phyloP scores from a whole-genome alignment of 2,888 invertebrate genomes.

The Nomada ruficornis region DNA sequence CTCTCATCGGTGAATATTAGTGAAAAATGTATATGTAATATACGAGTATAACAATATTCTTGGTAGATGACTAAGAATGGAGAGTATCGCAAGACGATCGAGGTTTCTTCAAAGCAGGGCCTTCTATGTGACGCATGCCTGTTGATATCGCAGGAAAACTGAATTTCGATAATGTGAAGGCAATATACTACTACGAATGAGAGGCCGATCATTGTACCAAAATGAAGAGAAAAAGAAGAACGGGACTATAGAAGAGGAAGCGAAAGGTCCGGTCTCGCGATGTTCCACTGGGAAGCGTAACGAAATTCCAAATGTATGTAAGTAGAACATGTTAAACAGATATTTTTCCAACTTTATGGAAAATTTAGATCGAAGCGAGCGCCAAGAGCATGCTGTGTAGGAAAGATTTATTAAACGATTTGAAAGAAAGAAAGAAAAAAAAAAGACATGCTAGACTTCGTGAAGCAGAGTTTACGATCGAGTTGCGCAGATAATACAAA shows the following conservation, averaged over 20 bases:
- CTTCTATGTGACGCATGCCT: conserved; percentile 45
- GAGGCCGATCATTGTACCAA: conserved; percentile 43
- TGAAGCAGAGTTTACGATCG: conserved; percentile 55
- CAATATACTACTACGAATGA: conserved; percentile 46
- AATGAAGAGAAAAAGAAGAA: conserved; percentile 41
- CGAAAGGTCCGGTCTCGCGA: conserved; percentile 67
- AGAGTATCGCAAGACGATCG: conserved; percentile 45
- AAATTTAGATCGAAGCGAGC: conserved; percentile 73
- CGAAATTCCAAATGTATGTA: conserved; percentile 76
- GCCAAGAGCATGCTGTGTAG: conserved; percentile 71
- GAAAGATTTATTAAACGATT: conserved; percentile 57
- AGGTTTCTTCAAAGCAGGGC: conserved; percentile 32
- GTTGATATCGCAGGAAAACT: conserved; percentile 48
- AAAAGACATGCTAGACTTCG: conserved; percentile 50
- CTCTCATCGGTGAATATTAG: conserved; percentile 60
- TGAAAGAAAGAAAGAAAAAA: conserved; percentile 1
- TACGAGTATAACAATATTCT: conserved; percentile 58
- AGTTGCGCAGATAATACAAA: conserved; percentile 57
- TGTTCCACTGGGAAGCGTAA: conserved; percentile 77
- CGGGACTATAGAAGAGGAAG: conserved; percentile 33
- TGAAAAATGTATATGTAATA: conserved; percentile 43
- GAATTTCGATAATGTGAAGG: conserved; percentile 14
- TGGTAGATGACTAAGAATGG: conserved; percentile 47
- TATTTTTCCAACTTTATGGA: conserved; percentile 81
- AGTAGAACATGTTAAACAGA: conserved; percentile 74